Evolutionary conservation across 2,888 invertebrate genomes (phyloP).

Genomic region (Hyposoter didymator): DNA sequence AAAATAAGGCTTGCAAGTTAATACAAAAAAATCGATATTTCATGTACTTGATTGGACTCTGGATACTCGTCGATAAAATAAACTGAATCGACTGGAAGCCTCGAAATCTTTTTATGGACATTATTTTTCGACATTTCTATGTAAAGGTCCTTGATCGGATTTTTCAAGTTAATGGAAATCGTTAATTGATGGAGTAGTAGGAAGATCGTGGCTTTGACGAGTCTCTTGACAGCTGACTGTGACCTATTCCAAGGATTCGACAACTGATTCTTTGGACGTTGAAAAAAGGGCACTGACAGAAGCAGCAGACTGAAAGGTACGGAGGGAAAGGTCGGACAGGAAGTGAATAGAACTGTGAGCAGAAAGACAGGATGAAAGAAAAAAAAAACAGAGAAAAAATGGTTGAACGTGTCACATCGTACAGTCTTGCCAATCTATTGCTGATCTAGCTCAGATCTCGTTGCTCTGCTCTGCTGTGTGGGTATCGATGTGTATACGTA

Average conservation of each 20-base stretch:
- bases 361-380: not conserved
- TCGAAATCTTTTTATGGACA: not conserved
- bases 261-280: not conserved
- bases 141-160: not conserved
- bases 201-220: not conserved
- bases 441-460: slow-evolving; percentile 58
- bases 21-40: too few species aligned
- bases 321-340: slow-evolving; percentile 28
- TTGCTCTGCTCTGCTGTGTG: not conserved
- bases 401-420: slow-evolving; percentile 54
- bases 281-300: not conserved
- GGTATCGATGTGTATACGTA: not conserved
- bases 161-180: not conserved
- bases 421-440: slow-evolving; percentile 58
- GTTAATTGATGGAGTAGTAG: not conserved
- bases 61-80: not conserved
- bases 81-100: not conserved
- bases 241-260: slow-evolving; percentile 20
- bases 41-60: not conserved
- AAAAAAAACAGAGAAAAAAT: not conserved
- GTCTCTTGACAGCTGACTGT: slow-evolving; percentile 16
- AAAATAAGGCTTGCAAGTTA: not conserved
- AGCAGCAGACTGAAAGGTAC: not conserved
- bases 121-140: not conserved
- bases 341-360: slow-evolving; percentile 30